Conservation (phyloP, 2,113 vertebrate species). For the Lophotis ruficrista region DNA sequence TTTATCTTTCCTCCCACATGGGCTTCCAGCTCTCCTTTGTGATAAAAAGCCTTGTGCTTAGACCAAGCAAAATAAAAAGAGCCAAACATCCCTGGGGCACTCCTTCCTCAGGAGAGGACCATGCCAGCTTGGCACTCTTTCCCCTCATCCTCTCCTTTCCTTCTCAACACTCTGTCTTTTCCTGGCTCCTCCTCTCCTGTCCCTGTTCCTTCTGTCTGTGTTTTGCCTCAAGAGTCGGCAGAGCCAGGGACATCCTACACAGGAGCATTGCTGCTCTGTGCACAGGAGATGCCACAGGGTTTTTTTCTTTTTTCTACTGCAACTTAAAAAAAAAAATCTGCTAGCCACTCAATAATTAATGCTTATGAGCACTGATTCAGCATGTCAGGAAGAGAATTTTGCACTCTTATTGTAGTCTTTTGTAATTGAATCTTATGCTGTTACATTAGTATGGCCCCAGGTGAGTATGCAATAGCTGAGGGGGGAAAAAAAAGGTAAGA, state of each 20-base stretch:
- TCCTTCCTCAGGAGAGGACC: neutral
- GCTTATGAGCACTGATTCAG: constrained; percentile 70
- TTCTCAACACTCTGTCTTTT: neutral
- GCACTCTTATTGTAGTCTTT: constrained; percentile 73
- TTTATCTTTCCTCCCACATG: constrained; percentile 26
- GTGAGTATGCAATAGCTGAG: constrained; percentile 71
- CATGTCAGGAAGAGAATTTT: constrained; percentile 69
- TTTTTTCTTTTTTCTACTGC: neutral
- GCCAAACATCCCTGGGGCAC: neutral
- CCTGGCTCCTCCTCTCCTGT: neutral
- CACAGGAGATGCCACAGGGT: neutral
- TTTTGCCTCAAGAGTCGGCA: neutral
- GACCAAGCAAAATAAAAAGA: neutral
- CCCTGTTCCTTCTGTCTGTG: neutral
- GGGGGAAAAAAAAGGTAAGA: constrained; percentile 64
- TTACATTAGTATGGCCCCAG: constrained; percentile 73
- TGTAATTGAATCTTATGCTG: constrained; percentile 76
- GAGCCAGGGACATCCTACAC: neutral
- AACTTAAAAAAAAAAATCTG: constrained; percentile 46
- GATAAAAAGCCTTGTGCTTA: neutral
- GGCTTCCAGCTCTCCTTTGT: neutral
- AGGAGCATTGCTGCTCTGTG: neutral
- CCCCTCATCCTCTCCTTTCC: neutral
- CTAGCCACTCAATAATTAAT: constrained; percentile 73
- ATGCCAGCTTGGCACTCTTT: neutral